A percentile compares a stretch with the other conserved stretches of the same genome.
Evolutionary conservation across 2,113 vertebrate genomes (phyloP).

Genomic region (Oncorhynchus tshawytscha): DNA sequence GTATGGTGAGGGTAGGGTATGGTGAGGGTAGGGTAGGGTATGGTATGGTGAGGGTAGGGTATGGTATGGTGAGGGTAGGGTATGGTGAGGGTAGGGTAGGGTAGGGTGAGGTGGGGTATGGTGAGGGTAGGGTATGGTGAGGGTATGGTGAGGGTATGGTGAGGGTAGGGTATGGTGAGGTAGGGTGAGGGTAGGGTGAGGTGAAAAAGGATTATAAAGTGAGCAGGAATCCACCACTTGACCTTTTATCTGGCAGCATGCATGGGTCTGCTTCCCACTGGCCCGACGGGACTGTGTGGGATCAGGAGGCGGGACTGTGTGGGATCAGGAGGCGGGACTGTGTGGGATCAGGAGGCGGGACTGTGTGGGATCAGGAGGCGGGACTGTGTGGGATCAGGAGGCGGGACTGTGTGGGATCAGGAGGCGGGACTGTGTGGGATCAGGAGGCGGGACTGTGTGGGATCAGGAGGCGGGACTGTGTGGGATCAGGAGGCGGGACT

Average conservation of each 20-base stretch:
- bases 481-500: no score
- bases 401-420: no score
- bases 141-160: background rate
- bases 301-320: no score
- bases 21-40: background rate
- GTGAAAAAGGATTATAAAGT: slow-evolving; percentile 29
- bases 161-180: background rate
- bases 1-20: slow-evolving; percentile 15
- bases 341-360: no score
- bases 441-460: no score
- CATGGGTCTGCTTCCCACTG: background rate
- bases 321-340: no score
- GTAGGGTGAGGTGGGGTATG: background rate
- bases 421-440: no score
- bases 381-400: no score
- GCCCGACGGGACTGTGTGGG: slow-evolving; percentile 23
- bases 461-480: no score
- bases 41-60: no score
- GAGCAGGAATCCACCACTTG: slow-evolving; percentile 46
- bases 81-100: background rate
- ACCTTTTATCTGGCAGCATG: slow-evolving; percentile 40
- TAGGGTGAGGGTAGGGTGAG: slow-evolving; percentile 7
- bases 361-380: no score
- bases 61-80: background rate
- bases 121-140: background rate